A percentile compares a stretch with the other conserved stretches of the same genome.
These are phyloP conservation scores for Episyrphus balteatus DNA, from an alignment of 1,140 invertebrate genomes.

Conservation along the genomic window DNA sequence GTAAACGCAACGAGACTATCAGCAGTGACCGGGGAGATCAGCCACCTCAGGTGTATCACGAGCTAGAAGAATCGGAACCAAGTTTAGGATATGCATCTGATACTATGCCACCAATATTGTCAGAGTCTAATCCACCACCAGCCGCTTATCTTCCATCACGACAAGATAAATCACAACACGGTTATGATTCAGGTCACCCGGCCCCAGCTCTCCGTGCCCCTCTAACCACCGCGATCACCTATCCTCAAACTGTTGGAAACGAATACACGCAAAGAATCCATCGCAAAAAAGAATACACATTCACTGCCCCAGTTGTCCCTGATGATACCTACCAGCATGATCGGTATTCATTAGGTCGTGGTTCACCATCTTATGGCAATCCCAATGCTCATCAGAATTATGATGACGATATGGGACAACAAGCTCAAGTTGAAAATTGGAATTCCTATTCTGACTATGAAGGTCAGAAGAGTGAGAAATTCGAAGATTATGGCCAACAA, in stretches of 20 bases:
- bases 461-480: neutral
- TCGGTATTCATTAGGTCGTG: neutral
- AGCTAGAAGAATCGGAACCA: no score
- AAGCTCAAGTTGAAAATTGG: neutral
- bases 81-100: no score
- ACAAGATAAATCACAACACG: no score
- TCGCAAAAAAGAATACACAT: neutral
- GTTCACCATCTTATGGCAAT: neutral
- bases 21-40: slow-evolving; percentile 33
- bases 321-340: neutral
- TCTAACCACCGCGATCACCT: neutral
- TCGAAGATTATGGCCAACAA: slow-evolving; percentile 9
- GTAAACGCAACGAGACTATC: slow-evolving; percentile 17
- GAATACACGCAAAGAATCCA: neutral
- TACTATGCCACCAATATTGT: no score
- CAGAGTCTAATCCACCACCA: no score
- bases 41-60: slow-evolving; percentile 26
- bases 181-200: no score
- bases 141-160: neutral
- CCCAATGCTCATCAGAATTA: neutral
- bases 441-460: neutral
- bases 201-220: slow-evolving; percentile 2
- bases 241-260: neutral
- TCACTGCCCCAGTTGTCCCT: neutral
- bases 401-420: neutral